A percentile compares a stretch with the other conserved stretches of the same genome.
These are phyloP conservation scores for Palythoa caribaeorum DNA, from an alignment of 92 coral and sea anemone species.

Conservation along the genomic window DNA sequence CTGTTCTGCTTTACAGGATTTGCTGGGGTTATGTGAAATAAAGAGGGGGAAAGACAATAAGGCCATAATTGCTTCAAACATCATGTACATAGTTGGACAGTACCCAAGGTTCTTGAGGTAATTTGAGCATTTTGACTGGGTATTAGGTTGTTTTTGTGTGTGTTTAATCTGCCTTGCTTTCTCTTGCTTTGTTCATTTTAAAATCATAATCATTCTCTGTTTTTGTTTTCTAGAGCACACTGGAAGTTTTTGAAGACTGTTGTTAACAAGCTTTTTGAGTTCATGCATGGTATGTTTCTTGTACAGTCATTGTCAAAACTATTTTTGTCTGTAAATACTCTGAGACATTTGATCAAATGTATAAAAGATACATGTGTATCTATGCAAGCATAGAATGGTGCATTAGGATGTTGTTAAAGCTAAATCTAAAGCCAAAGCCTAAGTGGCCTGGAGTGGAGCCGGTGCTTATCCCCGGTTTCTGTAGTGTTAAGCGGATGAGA, in stretches of 20 bases:
- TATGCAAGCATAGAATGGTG: too few species aligned
- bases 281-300: constrained; percentile 91
- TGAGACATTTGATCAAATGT: too few species aligned
- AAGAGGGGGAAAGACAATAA: constrained; percentile 99
- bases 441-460: too few species aligned
- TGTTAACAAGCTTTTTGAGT: constrained; percentile 97
- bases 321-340: too few species aligned
- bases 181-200: background rate
- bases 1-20: constrained; percentile 63
- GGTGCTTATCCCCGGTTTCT: too few species aligned
- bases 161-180: background rate
- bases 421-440: too few species aligned
- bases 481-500: too few species aligned
- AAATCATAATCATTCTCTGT: background rate
- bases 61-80: constrained; percentile 98
- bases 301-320: background rate
- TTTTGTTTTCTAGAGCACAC: constrained; percentile 78
- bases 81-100: constrained; percentile 99
- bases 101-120: constrained; percentile 98
- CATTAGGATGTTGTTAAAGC: too few species aligned
- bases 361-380: too few species aligned
- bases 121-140: background rate
- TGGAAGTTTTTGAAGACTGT: constrained; percentile 99
- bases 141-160: background rate
- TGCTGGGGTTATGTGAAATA: constrained; percentile 98